Base-by-base conservation (phyloP, 2,888 invertebrate species). In the Cyrtodaria siliqua region DNA sequence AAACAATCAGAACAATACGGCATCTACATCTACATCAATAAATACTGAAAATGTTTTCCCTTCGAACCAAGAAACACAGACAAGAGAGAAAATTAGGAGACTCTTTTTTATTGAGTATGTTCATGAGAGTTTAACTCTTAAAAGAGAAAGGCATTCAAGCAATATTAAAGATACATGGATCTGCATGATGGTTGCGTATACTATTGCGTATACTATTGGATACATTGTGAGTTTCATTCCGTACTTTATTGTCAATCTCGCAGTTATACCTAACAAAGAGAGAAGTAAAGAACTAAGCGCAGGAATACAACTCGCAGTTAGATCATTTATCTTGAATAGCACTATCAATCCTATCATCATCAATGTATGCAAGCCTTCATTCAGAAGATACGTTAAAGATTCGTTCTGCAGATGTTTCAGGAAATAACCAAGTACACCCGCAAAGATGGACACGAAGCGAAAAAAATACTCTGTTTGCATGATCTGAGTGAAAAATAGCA, bases 201-300 rank as follows among this genome's bases (percentile, higher is more conserved):
- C n/a, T n/a, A n/a, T n/a, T n/a, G n/a, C n/a, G n/a, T n/a, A n/a
- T n/a, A n/a, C 55, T 14, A n/a, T 26, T 14, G 55, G 55, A 2
- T 55, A 29, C n/a, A 12, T 55, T 27, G 20, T 29, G 12, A 29
- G 55, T n/a, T 55, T 55, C 23, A 14, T 29, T 9, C 55, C 55
- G n/a, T 55, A 55, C 33, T 55, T 55, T 20, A 12, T 29, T 8
- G 29, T 55, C 23, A 55, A 55, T 6, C 55, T 55, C 12, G 55
- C 29, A 2, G 2, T 55, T 2, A 27, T 27, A 27, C 9, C 26
- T 26, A 3, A 2, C 4, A 55, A 55, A 20, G 29, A 12, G 16
- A n/a, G 29, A 6, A 23, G n/a, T 12, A 12, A 26, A 2, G 55
- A 55, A 29, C 27, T 55, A 6, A 29, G 55, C 16, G 27, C 33